Base-by-base conservation (phyloP, 2,113 vertebrate genomes). In the Myotis davidii region DNA sequence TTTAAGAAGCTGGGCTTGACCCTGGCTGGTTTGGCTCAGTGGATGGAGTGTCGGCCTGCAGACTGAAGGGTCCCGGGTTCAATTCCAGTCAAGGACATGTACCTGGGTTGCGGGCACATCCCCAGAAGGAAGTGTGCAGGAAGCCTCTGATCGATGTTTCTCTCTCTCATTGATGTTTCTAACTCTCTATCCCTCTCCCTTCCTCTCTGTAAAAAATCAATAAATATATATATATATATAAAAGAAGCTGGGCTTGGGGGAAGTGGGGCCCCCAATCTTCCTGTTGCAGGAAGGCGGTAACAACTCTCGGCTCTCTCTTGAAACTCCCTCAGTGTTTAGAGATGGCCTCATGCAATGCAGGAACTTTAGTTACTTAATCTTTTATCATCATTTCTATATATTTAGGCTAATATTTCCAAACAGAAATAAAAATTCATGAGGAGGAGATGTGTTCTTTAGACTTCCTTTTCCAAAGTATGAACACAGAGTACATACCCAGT, bases 401-500 rank as follows among this genome's bases (percentile, higher is more conserved):
- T 10, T 59, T 69, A 42, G 32, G n/a, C 34, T 72, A 27, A 29
- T 88, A 32, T 56, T 12, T 76, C 1, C 50, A 76, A 25, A 1
- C 21, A 81, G 81, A 56, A 12, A 39, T 1, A n/a, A 84, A 88
- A 18, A 45, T 69, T 59, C 70, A 42, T 3, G 7, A 32, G 4
- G 48, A 34, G 25, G 79, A 14, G 6, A 6, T 12, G 0, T 13
- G 25, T 20, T 29, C 16, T 88, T 64, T 29, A 59, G 32, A 37
- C 16, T 27, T 82, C 16, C 6, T 69, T 42, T n/a, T 17, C 4
- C 17, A 9, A 21, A 6, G 2, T 72, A 29, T 4, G 42, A 54
- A 2, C 10, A 3, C 1, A 0, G 13, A 34, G 37, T 9, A 59
- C 32, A 14, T 5, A 18, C 0, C 34, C 29, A 85, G 0, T 4